Base-by-base conservation (phyloP, 2,888 invertebrate species). In the Aporophyla lueneburgensis region DNA sequence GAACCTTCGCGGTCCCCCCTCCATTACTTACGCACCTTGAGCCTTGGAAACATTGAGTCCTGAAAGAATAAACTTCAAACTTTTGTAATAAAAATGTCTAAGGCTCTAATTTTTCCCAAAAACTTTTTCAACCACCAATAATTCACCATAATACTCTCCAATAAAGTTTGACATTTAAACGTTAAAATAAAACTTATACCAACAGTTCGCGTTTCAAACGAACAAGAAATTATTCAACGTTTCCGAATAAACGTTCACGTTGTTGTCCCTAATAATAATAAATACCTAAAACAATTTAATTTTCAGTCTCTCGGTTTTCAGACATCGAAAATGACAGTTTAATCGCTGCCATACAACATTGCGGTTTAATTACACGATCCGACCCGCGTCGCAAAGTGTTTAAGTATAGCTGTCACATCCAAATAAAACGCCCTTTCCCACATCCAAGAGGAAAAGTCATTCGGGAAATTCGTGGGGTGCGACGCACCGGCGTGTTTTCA, bases 391-490 rank as follows among this genome's bases (percentile, higher is more conserved):
- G 84, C 80, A 77, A 83, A 84, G 83, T 86, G 86, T 85, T 87
- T 85, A 86, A 86, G 82, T 86, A 87, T 84, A 87, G 88, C 76
- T 83, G 89, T 87, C 95, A 88, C 87, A 93, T 95, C 95, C 93
- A 94, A 91, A 91, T 84, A 83, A 87, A 89, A 87, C 83, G 83
- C 84, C 84, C 87, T 86, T 95, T 96, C 93, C 85, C 86, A 93
- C 94, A 95, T 96, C 95, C 91, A 88, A 88, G 93, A 91, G 92
- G 95, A 94, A 96, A 96, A 96, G 94, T 95, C 95, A 94, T 93
- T 92, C 94, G 94, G 95, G 94, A 95, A 96, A 96, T 94, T 95
- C 94, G 95, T 94, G 92, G 95, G 95, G 96, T 93, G 96, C 94
- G 95, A 93, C 96, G 95, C 94, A 93, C 92, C 93, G 92, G 89